These are phyloP conservation scores for Anastrepha obliqua DNA, from an alignment of 1,140 invertebrate genomes.

Conservation along the genomic window DNA sequence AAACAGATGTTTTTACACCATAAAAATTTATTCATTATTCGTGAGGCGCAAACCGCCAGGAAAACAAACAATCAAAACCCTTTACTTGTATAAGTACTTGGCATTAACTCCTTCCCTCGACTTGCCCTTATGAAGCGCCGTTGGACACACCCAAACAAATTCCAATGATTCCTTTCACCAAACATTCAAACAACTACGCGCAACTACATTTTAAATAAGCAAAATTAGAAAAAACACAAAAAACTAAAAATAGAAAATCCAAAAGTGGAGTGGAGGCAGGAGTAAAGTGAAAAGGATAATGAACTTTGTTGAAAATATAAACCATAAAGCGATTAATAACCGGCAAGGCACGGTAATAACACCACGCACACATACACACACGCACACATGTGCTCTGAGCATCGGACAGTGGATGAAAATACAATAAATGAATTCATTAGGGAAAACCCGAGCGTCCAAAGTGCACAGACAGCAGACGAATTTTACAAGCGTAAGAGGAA, in stretches of 20 bases:
- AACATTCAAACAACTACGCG: neutral
- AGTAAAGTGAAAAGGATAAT: slow-evolving; percentile 5
- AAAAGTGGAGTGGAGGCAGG: neutral
- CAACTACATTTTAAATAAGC: neutral
- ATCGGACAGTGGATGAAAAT: slow-evolving; percentile 26
- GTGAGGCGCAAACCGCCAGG: neutral
- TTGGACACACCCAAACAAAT: slow-evolving; percentile 1
- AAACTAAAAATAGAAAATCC: neutral
- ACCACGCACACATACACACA: neutral
- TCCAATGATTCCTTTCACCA: neutral
- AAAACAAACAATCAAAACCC: neutral
- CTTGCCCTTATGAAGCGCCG: neutral
- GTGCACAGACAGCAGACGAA: slow-evolving; percentile 6
- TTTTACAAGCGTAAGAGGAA: neutral
- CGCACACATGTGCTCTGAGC: neutral
- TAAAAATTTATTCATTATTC: slow-evolving; percentile 27
- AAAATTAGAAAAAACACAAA: neutral
- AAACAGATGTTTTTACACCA: slow-evolving; percentile 31
- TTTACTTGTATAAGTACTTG: too few relatives aligned
- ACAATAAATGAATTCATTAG: slow-evolving; percentile 57
- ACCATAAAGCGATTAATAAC: slow-evolving; percentile 41
- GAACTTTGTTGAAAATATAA: slow-evolving; percentile 44
- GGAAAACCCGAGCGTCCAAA: slow-evolving; percentile 55
- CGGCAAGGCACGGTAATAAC: slow-evolving; percentile 11
- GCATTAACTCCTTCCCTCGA: neutral